A percentile compares a stretch with the other conserved stretches of the same genome.
Conservation (phyloP, 2,797 vertebrate genomes). For the Chelon auratus region DNA sequence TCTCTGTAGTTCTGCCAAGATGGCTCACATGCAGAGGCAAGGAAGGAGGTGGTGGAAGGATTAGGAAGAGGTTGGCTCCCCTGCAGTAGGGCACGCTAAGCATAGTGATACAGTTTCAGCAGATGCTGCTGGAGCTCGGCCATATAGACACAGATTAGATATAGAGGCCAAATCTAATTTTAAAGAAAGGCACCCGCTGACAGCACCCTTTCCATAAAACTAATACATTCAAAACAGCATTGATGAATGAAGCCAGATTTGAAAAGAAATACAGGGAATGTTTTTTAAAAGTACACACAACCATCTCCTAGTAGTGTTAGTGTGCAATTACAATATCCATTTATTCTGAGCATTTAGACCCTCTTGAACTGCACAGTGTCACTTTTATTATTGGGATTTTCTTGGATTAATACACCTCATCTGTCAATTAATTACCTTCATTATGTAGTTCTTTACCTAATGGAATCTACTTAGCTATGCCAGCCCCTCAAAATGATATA, state of each 20-base stretch:
- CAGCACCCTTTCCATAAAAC: constrained; percentile 1
- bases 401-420: constrained; percentile 75
- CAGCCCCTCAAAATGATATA: constrained; percentile 81
- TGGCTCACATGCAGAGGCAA: constrained; percentile 54
- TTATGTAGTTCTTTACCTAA: constrained; percentile 86
- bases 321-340: constrained; percentile 1
- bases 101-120: constrained; percentile 40
- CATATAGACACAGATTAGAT: constrained; percentile 48
- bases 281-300: constrained; percentile 1
- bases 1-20: constrained; percentile 77
- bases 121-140: constrained; percentile 60
- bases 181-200: constrained; percentile 32
- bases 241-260: constrained; percentile 30
- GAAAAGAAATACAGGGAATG: constrained; percentile 8
- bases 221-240: constrained; percentile 33
- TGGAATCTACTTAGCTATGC: constrained; percentile 75
- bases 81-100: constrained; percentile 38
- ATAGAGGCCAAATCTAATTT: constrained; percentile 40
- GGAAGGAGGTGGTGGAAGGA: constrained; percentile 60
- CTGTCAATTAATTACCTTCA: constrained; percentile 85
- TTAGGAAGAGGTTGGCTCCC: constrained; percentile 68
- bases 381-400: constrained; percentile 64
- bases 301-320: too few relatives aligned
- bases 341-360: constrained; percentile 12
- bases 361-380: constrained; percentile 36